Evolutionary conservation across 2,113 vertebrate species (phyloP).

Genomic region (Ifrita kowaldi): DNA sequence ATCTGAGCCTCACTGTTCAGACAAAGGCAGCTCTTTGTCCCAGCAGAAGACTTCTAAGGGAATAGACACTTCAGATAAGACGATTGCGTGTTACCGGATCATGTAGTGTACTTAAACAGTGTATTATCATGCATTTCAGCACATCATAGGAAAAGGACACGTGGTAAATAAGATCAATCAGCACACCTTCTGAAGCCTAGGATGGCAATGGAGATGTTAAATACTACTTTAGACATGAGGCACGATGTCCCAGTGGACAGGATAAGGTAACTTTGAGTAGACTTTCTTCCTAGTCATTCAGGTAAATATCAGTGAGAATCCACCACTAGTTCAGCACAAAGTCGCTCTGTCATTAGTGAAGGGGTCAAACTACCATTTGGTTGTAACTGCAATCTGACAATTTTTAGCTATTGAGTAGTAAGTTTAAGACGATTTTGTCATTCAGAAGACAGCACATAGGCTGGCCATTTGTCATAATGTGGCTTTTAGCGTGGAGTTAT

Average conservation of each 20-base stretch:
- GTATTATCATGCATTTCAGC: not conserved
- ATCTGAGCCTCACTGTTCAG: not conserved
- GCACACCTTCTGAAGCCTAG: not conserved
- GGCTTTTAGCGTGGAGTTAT: not conserved
- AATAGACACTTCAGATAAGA: not conserved
- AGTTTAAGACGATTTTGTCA: not conserved
- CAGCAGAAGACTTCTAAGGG: not conserved
- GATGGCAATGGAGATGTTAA: not conserved
- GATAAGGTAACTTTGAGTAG: not conserved
- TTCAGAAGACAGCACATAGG: not conserved
- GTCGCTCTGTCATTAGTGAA: not conserved
- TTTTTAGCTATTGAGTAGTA: not conserved
- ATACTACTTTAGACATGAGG: not conserved
- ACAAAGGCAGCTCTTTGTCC: not conserved
- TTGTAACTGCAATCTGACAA: not conserved
- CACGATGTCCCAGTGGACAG: not conserved
- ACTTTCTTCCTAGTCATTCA: not conserved
- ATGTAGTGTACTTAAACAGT: not conserved
- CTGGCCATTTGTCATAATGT: not conserved
- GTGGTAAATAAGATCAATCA: not conserved
- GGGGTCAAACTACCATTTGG: not conserved
- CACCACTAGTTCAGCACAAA: not conserved
- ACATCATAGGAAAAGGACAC: not conserved
- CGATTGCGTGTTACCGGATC: accelerated
- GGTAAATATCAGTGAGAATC: not conserved